These are phyloP conservation scores for Cryptocephalus moraei DNA, from an alignment of 2,888 invertebrate genomes.

Conservation along the genomic window DNA sequence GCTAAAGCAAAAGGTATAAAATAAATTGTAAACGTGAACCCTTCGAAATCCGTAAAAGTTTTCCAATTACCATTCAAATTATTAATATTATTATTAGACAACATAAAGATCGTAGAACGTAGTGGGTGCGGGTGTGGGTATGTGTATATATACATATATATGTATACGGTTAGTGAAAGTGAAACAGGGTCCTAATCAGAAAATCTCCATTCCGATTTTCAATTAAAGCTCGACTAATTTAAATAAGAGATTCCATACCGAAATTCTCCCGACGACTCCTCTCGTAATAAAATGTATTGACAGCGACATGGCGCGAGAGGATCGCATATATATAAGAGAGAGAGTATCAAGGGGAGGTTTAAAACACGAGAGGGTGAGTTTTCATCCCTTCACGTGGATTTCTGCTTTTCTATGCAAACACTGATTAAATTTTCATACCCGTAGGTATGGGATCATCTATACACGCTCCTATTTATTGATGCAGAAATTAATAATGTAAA, in stretches of 20 bases:
- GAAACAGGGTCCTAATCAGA: neutral
- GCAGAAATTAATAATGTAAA: conserved; percentile 23
- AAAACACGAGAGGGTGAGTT: conserved; percentile 21
- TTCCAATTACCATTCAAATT: too few relatives aligned
- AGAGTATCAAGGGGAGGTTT: conserved; percentile 11
- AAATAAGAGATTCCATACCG: conserved; percentile 7
- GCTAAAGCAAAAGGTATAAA: too few relatives aligned
- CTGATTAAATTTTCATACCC: conserved; percentile 32
- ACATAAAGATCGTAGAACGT: too few relatives aligned
- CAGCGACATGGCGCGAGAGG: conserved; percentile 3
- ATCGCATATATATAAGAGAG: conserved; percentile 2
- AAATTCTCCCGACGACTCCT: neutral
- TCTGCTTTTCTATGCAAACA: conserved; percentile 30
- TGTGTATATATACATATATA: too few relatives aligned
- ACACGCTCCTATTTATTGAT: conserved; percentile 23
- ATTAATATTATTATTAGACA: too few relatives aligned
- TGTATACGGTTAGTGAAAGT: too few relatives aligned
- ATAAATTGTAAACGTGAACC: too few relatives aligned
- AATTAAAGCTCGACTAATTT: conserved; percentile 8
- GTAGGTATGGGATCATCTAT: conserved; percentile 29
- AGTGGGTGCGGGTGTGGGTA: too few relatives aligned
- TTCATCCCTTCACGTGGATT: conserved; percentile 24
- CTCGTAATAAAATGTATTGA: conserved; percentile 11
- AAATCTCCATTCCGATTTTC: conserved; percentile 5
- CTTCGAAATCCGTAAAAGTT: too few relatives aligned